Percentiles rank a stretch among this genome's conserved stretches.
Evolutionary conservation across 2,888 invertebrate species (phyloP).

Genomic region (Drosophila fungiperda): DNA sequence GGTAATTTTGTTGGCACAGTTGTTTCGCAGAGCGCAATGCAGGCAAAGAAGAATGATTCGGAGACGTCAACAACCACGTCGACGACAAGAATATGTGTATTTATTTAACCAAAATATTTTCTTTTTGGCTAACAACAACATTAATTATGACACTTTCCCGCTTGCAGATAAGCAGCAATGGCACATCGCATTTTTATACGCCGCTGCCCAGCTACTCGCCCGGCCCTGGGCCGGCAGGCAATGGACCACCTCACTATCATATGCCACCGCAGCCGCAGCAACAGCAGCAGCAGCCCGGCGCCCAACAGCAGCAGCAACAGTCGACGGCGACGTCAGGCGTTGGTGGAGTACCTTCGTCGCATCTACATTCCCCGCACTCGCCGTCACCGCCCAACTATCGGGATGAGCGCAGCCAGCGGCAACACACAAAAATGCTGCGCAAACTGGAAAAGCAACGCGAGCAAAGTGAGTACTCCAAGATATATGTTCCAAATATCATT

Average conservation of each 20-base stretch:
- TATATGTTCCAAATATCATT: not conserved
- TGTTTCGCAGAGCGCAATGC: conserved; percentile 17
- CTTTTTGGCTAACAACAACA: not conserved
- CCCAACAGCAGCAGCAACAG: conserved; percentile 80
- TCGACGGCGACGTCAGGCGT: conserved; percentile 36
- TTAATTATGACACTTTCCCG: not conserved
- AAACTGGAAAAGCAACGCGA: conserved; percentile 90
- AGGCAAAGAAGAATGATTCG: conserved; percentile 31
- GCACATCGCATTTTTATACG: conserved; percentile 90
- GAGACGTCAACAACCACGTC: conserved; percentile 39
- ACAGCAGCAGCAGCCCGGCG: conserved; percentile 67
- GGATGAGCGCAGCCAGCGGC: conserved; percentile 92
- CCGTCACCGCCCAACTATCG: conserved; percentile 89
- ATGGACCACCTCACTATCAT: conserved; percentile 84
- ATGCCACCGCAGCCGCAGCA: conserved; percentile 68
- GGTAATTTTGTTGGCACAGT: conserved; percentile 25
- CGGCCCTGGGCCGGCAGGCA: conserved; percentile 86
- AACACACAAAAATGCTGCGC: conserved; percentile 91
- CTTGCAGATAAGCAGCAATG: conserved; percentile 88
- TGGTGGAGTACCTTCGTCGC: conserved; percentile 36
- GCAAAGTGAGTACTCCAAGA: conserved; percentile 85
- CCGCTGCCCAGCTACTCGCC: conserved; percentile 86
- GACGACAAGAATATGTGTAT: conserved; percentile 22
- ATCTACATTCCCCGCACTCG: conserved; percentile 89
- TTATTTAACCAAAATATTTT: not conserved